Conservation (phyloP, 2,888 invertebrate species). For the Eumerus sabulonum region DNA sequence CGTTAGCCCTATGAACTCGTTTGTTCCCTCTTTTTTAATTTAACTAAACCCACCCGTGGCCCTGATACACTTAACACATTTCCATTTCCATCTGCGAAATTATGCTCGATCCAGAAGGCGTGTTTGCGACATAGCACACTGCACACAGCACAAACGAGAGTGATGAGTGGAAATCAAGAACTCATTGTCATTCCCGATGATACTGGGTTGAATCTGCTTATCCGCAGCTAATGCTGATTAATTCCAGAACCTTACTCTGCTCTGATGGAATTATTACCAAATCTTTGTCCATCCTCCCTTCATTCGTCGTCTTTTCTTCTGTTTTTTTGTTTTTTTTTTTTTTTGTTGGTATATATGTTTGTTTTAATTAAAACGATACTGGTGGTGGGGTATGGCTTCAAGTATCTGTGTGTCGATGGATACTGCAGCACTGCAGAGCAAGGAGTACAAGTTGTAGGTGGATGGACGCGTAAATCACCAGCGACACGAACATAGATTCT, state of each 20-base stretch:
- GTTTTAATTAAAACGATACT: constrained; percentile 64
- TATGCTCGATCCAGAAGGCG: too few species aligned
- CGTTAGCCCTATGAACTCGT: too few species aligned
- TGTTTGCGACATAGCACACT: not conserved
- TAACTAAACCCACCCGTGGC: too few species aligned
- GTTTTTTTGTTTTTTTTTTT: too few species aligned
- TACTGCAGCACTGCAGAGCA: constrained; percentile 35
- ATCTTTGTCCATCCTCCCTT: not conserved
- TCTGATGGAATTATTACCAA: constrained; percentile 51
- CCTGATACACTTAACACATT: too few species aligned
- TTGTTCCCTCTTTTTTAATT: too few species aligned
- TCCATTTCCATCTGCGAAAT: too few species aligned
- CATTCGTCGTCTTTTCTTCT: too few species aligned
- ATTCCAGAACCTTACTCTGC: constrained; percentile 42
- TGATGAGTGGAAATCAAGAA: too few species aligned
- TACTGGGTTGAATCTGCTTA: constrained; percentile 54
- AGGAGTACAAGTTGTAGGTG: not conserved
- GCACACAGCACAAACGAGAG: too few species aligned
- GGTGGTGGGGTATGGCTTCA: constrained; percentile 20
- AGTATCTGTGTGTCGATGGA: not conserved
- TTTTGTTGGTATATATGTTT: constrained; percentile 53
- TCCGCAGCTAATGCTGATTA: constrained; percentile 63
- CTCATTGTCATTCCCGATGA: constrained; percentile 5
- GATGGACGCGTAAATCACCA: constrained; percentile 43
- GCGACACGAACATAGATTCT: constrained; percentile 34